Evolutionary conservation across 1,140 invertebrate genomes (phyloP).

Genomic region (Drosophila littoralis): DNA sequence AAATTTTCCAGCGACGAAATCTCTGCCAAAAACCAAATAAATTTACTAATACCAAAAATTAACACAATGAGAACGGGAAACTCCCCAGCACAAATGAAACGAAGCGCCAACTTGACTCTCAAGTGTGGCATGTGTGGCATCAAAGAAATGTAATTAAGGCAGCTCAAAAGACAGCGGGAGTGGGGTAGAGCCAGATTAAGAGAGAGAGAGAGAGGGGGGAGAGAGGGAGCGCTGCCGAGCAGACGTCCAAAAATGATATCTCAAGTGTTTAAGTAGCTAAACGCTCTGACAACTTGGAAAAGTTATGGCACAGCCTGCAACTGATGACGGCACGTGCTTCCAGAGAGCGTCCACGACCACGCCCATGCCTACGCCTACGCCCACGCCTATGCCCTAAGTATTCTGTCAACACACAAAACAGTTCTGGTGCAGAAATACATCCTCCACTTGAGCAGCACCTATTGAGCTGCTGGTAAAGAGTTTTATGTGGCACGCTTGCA

Average conservation of each 20-base stretch:
- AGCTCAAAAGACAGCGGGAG: background rate
- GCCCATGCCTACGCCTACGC: conserved; percentile 21
- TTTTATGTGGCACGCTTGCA: conserved; percentile 45
- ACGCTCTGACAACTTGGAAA: conserved; percentile 69
- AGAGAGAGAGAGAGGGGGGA: background rate
- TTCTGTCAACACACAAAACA: conserved; percentile 58
- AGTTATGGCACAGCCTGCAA: conserved; percentile 74
- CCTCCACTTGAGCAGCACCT: conserved; percentile 60
- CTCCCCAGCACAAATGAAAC: conserved; percentile 54
- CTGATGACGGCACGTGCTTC: conserved; percentile 68
- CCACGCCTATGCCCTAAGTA: conserved; percentile 41
- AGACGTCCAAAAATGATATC: conserved; percentile 55
- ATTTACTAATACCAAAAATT: conserved; percentile 80
- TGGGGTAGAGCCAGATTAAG: background rate
- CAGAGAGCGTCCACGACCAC: conserved; percentile 29
- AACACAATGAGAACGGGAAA: conserved; percentile 39
- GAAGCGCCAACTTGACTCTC: conserved; percentile 72
- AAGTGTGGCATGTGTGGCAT: conserved; percentile 76
- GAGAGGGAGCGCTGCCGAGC: background rate
- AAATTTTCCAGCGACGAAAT: conserved; percentile 78
- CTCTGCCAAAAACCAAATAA: conserved; percentile 81
- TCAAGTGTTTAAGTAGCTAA: conserved; percentile 82
- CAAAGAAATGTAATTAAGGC: conserved; percentile 78
- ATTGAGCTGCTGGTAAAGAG: conserved; percentile 29
- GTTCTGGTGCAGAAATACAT: conserved; percentile 18